A percentile compares a stretch with the other conserved stretches of the same genome.
Evolutionary conservation across 2,888 invertebrate species (phyloP).

Genomic region (Apotomis betuletana): DNA sequence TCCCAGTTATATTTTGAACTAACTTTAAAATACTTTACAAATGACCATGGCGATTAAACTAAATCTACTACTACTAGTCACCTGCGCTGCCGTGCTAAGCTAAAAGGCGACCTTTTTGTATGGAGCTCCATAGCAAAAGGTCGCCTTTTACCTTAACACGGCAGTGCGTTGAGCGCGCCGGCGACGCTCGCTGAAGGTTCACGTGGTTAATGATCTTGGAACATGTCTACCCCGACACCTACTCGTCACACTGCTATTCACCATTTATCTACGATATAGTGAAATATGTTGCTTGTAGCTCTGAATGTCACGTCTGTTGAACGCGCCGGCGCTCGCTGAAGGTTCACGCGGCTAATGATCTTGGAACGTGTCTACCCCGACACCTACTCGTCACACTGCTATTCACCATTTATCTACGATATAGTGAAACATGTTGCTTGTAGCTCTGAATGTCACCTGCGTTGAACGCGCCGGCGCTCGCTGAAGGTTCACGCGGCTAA

Average conservation of each 20-base stretch:
- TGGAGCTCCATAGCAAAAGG: no score
- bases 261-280: no score
- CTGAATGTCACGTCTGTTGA: conserved; percentile 3
- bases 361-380: conserved; percentile 25
- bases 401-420: background rate
- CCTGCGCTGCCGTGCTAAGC: no score
- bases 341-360: conserved; percentile 28
- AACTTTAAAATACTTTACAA: conserved; percentile 29
- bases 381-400: background rate
- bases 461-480: background rate
- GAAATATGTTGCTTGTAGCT: background rate
- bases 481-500: conserved; percentile 19
- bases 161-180: background rate
- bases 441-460: conserved; percentile 2
- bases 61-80: no score
- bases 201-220: conserved; percentile 29
- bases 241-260: background rate
- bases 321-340: background rate
- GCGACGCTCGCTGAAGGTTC: background rate
- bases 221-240: conserved; percentile 22
- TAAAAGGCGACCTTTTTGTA: no score
- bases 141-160: no score
- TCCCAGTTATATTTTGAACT: conserved; percentile 37
- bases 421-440: no score
- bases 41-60: conserved; percentile 8